Evolutionary conservation across 2,888 invertebrate genomes (phyloP).

Genomic region (Xanthia togata): DNA sequence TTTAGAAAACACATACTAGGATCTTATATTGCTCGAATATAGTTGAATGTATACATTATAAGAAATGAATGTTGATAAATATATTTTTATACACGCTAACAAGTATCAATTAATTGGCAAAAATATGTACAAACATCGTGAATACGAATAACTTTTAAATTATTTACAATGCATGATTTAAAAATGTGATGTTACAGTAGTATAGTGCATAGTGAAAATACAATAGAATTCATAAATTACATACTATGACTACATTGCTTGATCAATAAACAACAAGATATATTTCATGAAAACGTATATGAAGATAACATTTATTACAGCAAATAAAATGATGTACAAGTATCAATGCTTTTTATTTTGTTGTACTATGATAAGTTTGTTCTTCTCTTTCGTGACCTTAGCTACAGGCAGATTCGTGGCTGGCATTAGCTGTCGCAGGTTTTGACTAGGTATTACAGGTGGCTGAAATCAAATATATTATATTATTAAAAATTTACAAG

Average conservation of each 20-base stretch:
- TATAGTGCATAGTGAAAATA: constrained; percentile 21
- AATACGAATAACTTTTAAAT: constrained; percentile 29
- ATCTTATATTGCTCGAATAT: constrained; percentile 47
- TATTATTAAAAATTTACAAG: neutral
- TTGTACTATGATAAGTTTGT: constrained; percentile 95
- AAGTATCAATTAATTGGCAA: constrained; percentile 50
- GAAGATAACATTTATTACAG: constrained; percentile 62
- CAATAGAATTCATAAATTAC: constrained; percentile 38
- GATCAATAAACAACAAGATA: constrained; percentile 46
- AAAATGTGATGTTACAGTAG: constrained; percentile 44
- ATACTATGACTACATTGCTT: constrained; percentile 37
- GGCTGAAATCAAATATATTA: constrained; percentile 76
- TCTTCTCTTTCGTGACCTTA: constrained; percentile 95
- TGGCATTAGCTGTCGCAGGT: constrained; percentile 92
- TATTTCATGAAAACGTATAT: constrained; percentile 58
- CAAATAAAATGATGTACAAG: constrained; percentile 68
- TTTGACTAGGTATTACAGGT: constrained; percentile 92
- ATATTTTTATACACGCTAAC: constrained; percentile 56
- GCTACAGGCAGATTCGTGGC: constrained; percentile 92
- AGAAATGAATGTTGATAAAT: constrained; percentile 50
- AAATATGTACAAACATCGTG: constrained; percentile 59
- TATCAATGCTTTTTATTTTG: constrained; percentile 90
- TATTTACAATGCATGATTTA: constrained; percentile 45
- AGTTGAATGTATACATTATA: constrained; percentile 20
- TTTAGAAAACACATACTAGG: constrained; percentile 18